Base-by-base conservation (phyloP, 2,888 invertebrate species). In the Platynereis dumerilii region DNA sequence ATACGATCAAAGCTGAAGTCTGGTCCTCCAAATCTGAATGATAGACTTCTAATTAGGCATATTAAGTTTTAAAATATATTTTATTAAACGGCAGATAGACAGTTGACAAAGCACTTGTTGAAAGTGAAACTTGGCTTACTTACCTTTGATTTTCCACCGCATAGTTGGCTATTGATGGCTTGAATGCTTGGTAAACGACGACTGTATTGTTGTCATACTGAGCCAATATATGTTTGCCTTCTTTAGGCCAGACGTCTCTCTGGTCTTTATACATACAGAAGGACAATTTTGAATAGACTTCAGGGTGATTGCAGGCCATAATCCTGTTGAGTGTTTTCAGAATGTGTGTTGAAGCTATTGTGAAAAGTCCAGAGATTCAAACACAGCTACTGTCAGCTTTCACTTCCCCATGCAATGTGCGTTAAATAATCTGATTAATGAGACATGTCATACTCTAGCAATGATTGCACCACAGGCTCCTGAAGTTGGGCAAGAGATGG, bases 151-250 rank as follows among this genome's bases (percentile, higher is more conserved):
- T 57, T 64, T 74, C 58, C 5, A 78, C 76, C 17, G 79, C 79
- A 72, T 70, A 75, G 3, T 74, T 65, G 3, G 80, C 79, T 26
- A 80, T 80, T 5, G 71, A 62, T 34, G 73, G 69, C 22, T 78
- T 76, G 63, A 69, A 80, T 1, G 80, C 80, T 65, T 80, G 80
- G 61, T 80, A 80, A 2, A 80, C 80, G 42, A 80, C 71, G 3
- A 80, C 65, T 7, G 69, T 66, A 3, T 70, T 29, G 3, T 78
- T 73, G 58, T 78, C 76, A 61, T 66, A 79, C 52, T 76, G 74
- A 10, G 80, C 80, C 27, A 80, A 59, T 39, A 80, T 80, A 62
- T 80, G 78, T n/a, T 67, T 69, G 1, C 80, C 80, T 5, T 55
- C 60, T n/a, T 34, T 53, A 15, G 80, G 80, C 80, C 80, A 80